Evolutionary conservation across 2,888 invertebrate genomes (phyloP).

Genomic region (Emmelina monodactyla): DNA sequence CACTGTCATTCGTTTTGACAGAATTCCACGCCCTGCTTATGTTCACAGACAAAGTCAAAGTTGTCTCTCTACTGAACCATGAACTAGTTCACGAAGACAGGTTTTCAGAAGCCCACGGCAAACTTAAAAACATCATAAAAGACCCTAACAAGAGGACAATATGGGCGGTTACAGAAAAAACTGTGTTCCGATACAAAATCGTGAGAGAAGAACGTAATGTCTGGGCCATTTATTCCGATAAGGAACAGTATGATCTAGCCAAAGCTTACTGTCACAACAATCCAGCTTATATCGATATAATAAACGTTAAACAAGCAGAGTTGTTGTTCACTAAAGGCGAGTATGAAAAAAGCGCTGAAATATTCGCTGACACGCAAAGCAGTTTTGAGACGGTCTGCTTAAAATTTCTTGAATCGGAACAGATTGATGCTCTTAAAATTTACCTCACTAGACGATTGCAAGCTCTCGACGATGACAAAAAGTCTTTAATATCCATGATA

Average conservation of each 20-base stretch:
- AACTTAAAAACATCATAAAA: conserved; percentile 79
- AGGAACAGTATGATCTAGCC: conserved; percentile 85
- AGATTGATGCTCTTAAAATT: conserved; percentile 86
- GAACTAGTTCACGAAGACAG: conserved; percentile 87
- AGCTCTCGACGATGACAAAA: conserved; percentile 74
- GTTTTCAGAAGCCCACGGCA: conserved; percentile 81
- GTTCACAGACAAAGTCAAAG: conserved; percentile 83
- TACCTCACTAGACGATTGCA: conserved; percentile 87
- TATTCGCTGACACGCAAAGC: conserved; percentile 88
- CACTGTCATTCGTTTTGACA: conserved; percentile 82
- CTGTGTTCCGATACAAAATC: conserved; percentile 87
- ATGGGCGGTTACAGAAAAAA: conserved; percentile 86
- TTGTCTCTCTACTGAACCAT: conserved; percentile 84
- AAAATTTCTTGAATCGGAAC: conserved; percentile 83
- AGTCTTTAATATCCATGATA: conserved; percentile 90
- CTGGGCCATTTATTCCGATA: conserved; percentile 88
- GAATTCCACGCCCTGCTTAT: conserved; percentile 90
- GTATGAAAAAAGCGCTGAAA: conserved; percentile 83
- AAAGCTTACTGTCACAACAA: conserved; percentile 85
- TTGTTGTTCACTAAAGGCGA: conserved; percentile 79
- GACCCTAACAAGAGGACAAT: conserved; percentile 81
- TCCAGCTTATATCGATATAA: conserved; percentile 81
- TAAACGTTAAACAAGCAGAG: conserved; percentile 89
- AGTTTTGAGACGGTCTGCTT: conserved; percentile 95
- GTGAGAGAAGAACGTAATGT: conserved; percentile 84